phyloP scores from a whole-genome alignment of 2,113 vertebrate genomes.

The Leptobrachium ailaonicum region DNA sequence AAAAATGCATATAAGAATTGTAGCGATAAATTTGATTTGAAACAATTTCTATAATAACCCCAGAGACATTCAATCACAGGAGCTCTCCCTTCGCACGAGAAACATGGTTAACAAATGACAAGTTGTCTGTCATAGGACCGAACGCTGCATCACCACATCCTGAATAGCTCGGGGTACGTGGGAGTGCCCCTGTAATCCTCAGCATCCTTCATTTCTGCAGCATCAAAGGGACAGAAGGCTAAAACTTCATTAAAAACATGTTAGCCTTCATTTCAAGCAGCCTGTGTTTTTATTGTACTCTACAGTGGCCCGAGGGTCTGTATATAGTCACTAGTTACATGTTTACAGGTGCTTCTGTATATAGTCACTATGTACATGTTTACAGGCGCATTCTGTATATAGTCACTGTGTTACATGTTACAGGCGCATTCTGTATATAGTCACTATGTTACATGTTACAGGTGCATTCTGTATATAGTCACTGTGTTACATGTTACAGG shows the following conservation, averaged over 20 bases:
- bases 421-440: too few species aligned
- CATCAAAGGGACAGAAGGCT: slow-evolving; percentile 12
- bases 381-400: too few species aligned
- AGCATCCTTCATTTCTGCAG: not conserved
- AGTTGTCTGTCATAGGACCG: not conserved
- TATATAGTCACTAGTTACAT: not conserved
- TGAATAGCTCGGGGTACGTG: not conserved
- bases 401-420: too few species aligned
- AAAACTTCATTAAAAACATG: slow-evolving; percentile 16
- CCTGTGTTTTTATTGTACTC: slow-evolving; percentile 7
- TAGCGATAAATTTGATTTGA: too few species aligned
- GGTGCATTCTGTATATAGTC: too few species aligned
- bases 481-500: too few species aligned
- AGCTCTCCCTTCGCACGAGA: not conserved
- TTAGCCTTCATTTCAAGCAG: slow-evolving; percentile 4
- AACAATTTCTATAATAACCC: not conserved
- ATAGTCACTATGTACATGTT: too few species aligned
- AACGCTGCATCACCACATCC: not conserved
- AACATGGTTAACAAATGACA: too few species aligned
- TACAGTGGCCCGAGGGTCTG: not conserved
- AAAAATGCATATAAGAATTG: too few species aligned
- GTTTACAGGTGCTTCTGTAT: too few species aligned
- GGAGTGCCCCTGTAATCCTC: not conserved
- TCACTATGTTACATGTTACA: too few species aligned
- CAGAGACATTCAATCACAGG: not conserved